Evolutionary conservation across 2,797 vertebrate species (phyloP).

Genomic region (Hippopotamyrus pictus): DNA sequence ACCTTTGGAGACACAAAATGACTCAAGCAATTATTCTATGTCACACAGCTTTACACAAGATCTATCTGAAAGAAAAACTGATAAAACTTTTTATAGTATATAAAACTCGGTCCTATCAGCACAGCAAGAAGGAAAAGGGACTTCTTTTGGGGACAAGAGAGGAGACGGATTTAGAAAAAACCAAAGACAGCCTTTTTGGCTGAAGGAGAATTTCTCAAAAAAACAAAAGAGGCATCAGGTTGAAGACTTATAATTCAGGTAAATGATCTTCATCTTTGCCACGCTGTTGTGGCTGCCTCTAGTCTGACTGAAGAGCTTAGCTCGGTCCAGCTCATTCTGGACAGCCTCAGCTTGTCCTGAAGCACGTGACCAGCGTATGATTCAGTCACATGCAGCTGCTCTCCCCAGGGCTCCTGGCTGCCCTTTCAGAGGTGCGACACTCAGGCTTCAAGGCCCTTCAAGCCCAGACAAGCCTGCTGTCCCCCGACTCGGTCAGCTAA

Average conservation of each 20-base stretch:
- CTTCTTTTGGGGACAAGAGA: neutral
- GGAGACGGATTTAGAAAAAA: neutral
- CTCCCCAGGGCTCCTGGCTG: neutral
- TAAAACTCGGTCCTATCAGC: neutral
- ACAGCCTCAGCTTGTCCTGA: neutral
- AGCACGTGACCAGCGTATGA: neutral
- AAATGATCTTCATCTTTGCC: neutral
- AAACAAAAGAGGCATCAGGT: neutral
- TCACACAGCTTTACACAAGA: neutral
- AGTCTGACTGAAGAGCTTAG: neutral
- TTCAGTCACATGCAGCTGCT: neutral
- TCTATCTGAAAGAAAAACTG: neutral
- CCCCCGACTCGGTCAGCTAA: neutral
- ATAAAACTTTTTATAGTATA: neutral
- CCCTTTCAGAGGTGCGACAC: neutral
- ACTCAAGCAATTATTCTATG: neutral
- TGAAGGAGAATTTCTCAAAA: neutral
- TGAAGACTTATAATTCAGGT: neutral
- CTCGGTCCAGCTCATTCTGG: neutral
- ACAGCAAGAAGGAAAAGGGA: neutral
- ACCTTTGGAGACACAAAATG: neutral
- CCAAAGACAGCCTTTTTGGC: neutral
- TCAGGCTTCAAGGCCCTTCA: neutral
- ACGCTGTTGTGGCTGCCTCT: neutral
- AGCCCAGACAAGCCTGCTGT: neutral